These are phyloP conservation scores for Chamaetylas fuelleborni DNA, from an alignment of 2,113 vertebrate genomes.

Conservation along the genomic window DNA sequence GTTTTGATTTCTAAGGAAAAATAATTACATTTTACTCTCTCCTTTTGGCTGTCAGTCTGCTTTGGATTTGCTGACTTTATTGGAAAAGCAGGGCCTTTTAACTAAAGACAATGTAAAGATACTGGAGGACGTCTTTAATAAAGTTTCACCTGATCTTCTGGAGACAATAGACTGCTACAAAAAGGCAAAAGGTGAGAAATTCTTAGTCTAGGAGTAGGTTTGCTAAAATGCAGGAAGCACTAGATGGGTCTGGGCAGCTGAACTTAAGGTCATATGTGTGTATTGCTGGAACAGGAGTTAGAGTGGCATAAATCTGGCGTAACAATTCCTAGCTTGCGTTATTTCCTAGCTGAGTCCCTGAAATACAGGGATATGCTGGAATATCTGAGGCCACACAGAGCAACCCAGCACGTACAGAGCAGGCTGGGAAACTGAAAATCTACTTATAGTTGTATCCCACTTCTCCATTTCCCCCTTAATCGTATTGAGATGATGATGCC, in stretches of 20 bases:
- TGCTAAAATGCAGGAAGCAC: background rate
- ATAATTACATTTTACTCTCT: background rate
- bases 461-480: background rate
- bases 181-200: conserved; percentile 58
- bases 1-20: background rate
- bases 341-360: background rate
- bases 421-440: background rate
- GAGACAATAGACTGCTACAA: conserved; percentile 55
- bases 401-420: background rate
- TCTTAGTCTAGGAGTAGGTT: background rate
- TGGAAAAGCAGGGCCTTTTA: conserved; percentile 67
- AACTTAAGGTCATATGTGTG: background rate
- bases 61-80: conserved; percentile 56
- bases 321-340: background rate
- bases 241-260: background rate
- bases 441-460: background rate
- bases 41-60: conserved; percentile 59
- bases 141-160: background rate
- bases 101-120: conserved; percentile 34
- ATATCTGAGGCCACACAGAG: background rate
- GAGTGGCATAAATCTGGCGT: background rate
- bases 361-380: background rate
- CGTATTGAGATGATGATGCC: background rate
- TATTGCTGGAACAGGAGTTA: background rate
- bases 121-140: conserved; percentile 5